These are phyloP conservation scores for Melanostigma gelatinosum DNA, from an alignment of 2,113 vertebrate species.

Conservation along the genomic window DNA sequence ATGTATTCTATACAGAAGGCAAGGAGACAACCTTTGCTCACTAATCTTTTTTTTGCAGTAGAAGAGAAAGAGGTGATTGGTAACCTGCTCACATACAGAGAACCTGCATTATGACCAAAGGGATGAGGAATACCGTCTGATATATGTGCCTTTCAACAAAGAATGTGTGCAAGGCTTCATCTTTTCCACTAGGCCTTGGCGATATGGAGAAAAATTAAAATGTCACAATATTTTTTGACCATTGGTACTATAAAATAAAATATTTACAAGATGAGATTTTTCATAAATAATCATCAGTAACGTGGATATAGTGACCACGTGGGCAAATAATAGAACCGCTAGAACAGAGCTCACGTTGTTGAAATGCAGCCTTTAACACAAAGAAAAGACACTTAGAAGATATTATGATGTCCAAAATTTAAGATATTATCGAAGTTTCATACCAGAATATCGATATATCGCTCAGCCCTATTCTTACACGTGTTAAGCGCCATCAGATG, in stretches of 20 bases:
- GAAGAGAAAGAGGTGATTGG: slow-evolving; percentile 69
- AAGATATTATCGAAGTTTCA: background rate
- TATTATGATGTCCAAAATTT: background rate
- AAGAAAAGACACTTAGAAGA: background rate
- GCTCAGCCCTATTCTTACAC: background rate
- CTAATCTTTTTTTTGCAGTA: background rate
- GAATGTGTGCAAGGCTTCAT: slow-evolving; percentile 5
- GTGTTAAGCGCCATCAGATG: slow-evolving; percentile 4
- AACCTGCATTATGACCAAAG: slow-evolving; percentile 34
- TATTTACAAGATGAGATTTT: background rate
- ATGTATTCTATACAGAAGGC: background rate
- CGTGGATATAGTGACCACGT: background rate
- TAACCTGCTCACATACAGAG: slow-evolving; percentile 78
- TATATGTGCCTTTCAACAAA: slow-evolving; percentile 18
- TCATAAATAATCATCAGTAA: background rate
- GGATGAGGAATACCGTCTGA: slow-evolving; percentile 6
- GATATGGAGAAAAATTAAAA: background rate
- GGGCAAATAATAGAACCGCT: background rate
- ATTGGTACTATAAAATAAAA: background rate
- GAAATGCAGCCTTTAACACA: background rate
- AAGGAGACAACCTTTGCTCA: slow-evolving; percentile 15
- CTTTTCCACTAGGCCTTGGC: background rate
- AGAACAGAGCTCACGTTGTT: background rate
- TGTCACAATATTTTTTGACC: too few species aligned
- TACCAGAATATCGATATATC: background rate